Conservation (phyloP, 2,113 vertebrate species). For the Pardalotus punctatus region DNA sequence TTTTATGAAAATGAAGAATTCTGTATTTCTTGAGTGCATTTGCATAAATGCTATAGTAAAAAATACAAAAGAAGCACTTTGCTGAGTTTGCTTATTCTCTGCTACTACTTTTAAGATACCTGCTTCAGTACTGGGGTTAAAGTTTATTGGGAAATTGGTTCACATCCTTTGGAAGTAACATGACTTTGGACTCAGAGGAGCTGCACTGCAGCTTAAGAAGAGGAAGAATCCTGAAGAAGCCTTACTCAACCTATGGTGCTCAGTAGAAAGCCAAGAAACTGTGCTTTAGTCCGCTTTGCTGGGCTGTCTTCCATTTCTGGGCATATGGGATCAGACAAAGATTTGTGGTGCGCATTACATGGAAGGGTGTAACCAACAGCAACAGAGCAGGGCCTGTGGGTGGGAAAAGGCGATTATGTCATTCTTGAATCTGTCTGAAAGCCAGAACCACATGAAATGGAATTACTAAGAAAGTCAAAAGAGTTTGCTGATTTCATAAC, state of each 20-base stretch:
- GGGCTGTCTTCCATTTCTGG: conserved; percentile 26
- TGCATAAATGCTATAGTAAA: background rate
- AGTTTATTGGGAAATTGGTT: background rate
- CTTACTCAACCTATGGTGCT: background rate
- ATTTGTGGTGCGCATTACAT: background rate
- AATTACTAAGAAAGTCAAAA: conserved; percentile 28
- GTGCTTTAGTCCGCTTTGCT: background rate
- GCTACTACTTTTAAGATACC: background rate
- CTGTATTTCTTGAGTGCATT: background rate
- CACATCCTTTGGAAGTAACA: background rate
- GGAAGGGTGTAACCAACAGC: background rate
- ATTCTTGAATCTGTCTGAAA: conserved; percentile 26
- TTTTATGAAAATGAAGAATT: background rate
- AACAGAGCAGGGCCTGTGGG: conserved; percentile 9
- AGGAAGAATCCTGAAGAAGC: background rate
- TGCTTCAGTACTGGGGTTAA: background rate
- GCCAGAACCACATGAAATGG: conserved; percentile 26
- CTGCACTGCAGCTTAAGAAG: background rate
- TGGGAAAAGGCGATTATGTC: background rate
- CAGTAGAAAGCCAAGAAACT: background rate
- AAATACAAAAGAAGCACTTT: background rate
- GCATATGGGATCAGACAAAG: background rate
- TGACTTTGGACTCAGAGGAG: background rate
- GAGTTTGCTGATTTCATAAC: background rate
- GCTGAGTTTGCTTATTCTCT: conserved; percentile 1